phyloP scores from a whole-genome alignment of 2,888 invertebrate genomes.

The Chorisops tibialis region DNA sequence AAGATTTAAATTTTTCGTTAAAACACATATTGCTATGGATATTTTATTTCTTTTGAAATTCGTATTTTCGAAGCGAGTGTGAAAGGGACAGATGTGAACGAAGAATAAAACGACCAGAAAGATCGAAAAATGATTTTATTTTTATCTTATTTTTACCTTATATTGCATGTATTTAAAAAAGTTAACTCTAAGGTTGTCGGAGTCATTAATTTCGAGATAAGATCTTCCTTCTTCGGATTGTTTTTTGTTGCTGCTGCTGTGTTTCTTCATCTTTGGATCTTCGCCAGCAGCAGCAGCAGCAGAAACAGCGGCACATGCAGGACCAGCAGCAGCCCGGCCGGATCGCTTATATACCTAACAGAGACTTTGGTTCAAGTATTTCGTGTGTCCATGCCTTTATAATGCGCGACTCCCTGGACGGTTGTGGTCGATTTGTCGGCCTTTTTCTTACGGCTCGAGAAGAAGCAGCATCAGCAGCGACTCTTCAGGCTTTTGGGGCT shows the following conservation, averaged over 20 bases:
- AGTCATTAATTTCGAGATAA: conserved; percentile 33
- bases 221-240: conserved; percentile 28
- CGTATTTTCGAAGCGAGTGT: no score
- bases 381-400: neutral
- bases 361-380: neutral
- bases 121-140: no score
- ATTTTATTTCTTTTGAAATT: no score
- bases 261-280: no score
- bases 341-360: neutral
- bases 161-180: conserved; percentile 27
- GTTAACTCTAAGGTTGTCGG: conserved; percentile 30
- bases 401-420: neutral
- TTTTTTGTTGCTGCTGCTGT: conserved; percentile 8
- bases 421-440: conserved; percentile 14
- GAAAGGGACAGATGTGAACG: no score
- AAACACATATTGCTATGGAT: no score
- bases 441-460: neutral
- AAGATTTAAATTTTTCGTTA: no score
- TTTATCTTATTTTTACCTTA: conserved; percentile 10
- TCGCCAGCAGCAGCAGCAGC: neutral
- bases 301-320: neutral
- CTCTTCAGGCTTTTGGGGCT: conserved; percentile 4
- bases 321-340: neutral
- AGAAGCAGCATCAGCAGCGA: neutral
- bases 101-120: no score